Evolutionary conservation across 2,888 invertebrate species (phyloP).

Genomic region (Drosophila borborema): DNA sequence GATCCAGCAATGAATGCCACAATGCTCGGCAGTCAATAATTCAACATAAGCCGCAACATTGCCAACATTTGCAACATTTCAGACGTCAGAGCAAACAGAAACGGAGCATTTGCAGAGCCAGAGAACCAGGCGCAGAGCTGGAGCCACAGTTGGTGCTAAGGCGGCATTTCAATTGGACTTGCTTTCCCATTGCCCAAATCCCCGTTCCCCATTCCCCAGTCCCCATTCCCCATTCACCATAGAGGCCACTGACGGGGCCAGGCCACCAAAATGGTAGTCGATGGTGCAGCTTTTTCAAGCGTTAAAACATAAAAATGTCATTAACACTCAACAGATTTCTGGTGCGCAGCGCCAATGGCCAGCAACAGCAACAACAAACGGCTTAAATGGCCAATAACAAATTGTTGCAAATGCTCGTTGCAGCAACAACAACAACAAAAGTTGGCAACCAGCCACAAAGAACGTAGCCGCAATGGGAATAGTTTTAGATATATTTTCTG

Average conservation of each 20-base stretch:
- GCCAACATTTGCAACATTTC: constrained; percentile 54
- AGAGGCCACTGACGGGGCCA: constrained; percentile 36
- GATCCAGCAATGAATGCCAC: constrained; percentile 31
- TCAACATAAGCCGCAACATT: constrained; percentile 46
- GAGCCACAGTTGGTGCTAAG: constrained; percentile 5
- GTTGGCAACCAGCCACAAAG: constrained; percentile 34
- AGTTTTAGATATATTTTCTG: constrained; percentile 32
- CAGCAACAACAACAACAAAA: constrained; percentile 21
- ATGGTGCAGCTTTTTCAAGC: constrained; percentile 72
- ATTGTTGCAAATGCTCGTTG: constrained; percentile 74
- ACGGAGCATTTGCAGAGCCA: constrained; percentile 27
- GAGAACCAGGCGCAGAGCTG: constrained; percentile 1
- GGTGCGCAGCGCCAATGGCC: constrained; percentile 62
- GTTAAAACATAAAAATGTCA: constrained; percentile 79
- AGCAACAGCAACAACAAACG: constrained; percentile 48
- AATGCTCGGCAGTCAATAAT: constrained; percentile 49
- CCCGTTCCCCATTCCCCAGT: constrained; percentile 15
- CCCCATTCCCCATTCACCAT: constrained; percentile 22
- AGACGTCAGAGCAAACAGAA: constrained; percentile 40
- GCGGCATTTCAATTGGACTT: constrained; percentile 66
- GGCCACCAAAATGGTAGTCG: constrained; percentile 49
- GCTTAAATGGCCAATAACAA: constrained; percentile 80
- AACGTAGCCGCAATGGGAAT: constrained; percentile 61
- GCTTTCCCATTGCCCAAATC: constrained; percentile 39
- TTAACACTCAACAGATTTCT: constrained; percentile 80